These are phyloP conservation scores for Enteromius radiatus DNA, from an alignment of 2,797 vertebrate genomes.

Conservation along the genomic window DNA sequence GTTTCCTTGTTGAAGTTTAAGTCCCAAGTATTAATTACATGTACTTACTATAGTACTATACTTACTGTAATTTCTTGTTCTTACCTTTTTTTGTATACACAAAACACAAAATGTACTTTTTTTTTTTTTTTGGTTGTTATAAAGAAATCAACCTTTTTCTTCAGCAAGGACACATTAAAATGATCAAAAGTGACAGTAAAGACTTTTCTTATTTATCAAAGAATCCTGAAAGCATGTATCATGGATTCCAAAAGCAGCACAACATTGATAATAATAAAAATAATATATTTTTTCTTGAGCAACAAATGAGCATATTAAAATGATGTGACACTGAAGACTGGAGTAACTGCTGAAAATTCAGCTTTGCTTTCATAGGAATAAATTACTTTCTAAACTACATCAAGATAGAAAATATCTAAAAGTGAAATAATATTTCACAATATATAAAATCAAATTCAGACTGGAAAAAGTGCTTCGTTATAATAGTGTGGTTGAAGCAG, in stretches of 20 bases:
- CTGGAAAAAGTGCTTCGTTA: not conserved
- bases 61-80: not conserved
- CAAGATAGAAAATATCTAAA: not conserved
- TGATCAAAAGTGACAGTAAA: not conserved
- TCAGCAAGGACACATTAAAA: not conserved
- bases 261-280: not conserved
- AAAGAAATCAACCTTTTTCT: not conserved
- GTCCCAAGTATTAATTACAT: not conserved
- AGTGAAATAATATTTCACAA: not conserved
- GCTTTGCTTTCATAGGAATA: too few species aligned
- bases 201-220: not conserved
- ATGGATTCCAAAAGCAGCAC: not conserved
- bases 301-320: not conserved
- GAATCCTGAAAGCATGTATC: not conserved
- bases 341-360: not conserved
- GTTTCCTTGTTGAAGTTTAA: not conserved
- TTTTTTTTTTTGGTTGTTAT: not conserved
- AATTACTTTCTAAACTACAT: too few species aligned
- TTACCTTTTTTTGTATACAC: not conserved
- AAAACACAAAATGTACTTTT: not conserved
- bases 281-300: too few species aligned
- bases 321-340: not conserved
- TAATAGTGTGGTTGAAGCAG: not conserved
- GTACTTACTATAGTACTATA: not conserved
- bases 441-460: not conserved